A percentile compares a stretch with the other conserved stretches of the same genome.
Conservation (phyloP, 2,888 invertebrate genomes). For the Ormyrus pomaceus region DNA sequence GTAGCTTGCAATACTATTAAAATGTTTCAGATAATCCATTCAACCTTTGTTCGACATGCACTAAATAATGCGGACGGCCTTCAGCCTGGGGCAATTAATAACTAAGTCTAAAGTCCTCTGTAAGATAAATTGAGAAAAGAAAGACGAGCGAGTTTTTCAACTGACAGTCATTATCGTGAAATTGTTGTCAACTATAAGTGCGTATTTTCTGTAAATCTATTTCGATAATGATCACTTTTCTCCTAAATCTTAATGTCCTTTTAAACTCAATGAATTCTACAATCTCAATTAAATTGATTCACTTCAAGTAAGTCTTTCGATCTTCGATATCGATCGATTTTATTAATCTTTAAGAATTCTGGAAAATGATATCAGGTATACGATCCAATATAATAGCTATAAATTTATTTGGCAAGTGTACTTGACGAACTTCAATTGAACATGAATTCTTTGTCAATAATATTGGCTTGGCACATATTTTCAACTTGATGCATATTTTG, state of each 20-base stretch:
- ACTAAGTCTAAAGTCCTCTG: conserved; percentile 42
- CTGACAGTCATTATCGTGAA: conserved; percentile 53
- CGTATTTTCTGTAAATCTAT: conserved; percentile 56
- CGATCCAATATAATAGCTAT: conserved; percentile 41
- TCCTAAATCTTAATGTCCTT: conserved; percentile 55
- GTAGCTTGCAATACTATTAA: background rate
- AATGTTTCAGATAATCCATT: conserved; percentile 47
- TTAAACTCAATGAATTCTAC: conserved; percentile 49
- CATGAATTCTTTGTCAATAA: conserved; percentile 35
- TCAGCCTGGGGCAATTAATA: conserved; percentile 46
- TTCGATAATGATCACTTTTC: conserved; percentile 51
- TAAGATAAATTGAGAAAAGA: conserved; percentile 50
- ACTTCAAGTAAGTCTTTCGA: conserved; percentile 31
- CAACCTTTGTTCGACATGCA: conserved; percentile 33
- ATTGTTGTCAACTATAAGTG: conserved; percentile 55
- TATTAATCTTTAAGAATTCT: conserved; percentile 37
- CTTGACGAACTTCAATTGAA: conserved; percentile 54
- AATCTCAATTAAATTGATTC: conserved; percentile 43
- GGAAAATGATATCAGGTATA: conserved; percentile 35
- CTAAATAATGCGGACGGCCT: conserved; percentile 49
- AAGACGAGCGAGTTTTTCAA: conserved; percentile 51
- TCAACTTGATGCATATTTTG: conserved; percentile 33
- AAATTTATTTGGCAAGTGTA: conserved; percentile 55
- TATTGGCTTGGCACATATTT: conserved; percentile 47
- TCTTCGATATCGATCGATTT: conserved; percentile 49